Percentiles rank a stretch among this genome's conserved stretches.
These are phyloP conservation scores for Thinocorus orbignyianus DNA, from an alignment of 2,113 vertebrate species.

Conservation along the genomic window DNA sequence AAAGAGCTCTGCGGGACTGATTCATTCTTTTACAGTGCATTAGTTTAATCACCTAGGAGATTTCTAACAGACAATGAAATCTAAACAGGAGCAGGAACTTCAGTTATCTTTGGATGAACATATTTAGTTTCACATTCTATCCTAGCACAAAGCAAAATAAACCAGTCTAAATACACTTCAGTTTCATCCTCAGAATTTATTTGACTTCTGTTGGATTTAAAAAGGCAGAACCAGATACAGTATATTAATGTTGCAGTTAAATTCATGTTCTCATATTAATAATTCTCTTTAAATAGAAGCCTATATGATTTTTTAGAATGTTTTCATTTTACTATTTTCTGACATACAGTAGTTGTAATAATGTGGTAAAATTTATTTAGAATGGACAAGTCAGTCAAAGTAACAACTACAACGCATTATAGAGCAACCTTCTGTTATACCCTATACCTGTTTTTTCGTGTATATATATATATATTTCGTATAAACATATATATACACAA, in stretches of 20 bases:
- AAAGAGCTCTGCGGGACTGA: slow-evolving; percentile 36
- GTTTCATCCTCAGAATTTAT: slow-evolving; percentile 55
- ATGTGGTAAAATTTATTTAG: not conserved
- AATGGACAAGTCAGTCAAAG: not conserved
- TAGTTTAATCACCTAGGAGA: slow-evolving; percentile 70
- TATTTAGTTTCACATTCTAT: slow-evolving; percentile 57
- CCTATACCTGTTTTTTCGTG: not conserved
- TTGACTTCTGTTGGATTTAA: slow-evolving; percentile 64
- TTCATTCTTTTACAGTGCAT: slow-evolving; percentile 66
- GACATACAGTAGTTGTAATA: not conserved
- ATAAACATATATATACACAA: no score
- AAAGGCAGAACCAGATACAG: slow-evolving; percentile 28
- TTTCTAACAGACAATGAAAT: slow-evolving; percentile 66
- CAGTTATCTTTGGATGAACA: slow-evolving; percentile 62
- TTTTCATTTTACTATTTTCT: not conserved
- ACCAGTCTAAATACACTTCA: slow-evolving; percentile 52
- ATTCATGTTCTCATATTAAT: not conserved
- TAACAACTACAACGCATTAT: slow-evolving; percentile 9
- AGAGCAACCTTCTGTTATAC: not conserved
- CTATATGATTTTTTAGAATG: not conserved
- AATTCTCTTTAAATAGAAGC: not conserved
- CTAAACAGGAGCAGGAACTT: slow-evolving; percentile 53
- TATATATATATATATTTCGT: not conserved
- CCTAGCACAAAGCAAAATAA: slow-evolving; percentile 58
- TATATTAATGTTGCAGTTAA: not conserved